phyloP scores from a whole-genome alignment of 2,797 vertebrate species.

The Tachyglossus aculeatus region DNA sequence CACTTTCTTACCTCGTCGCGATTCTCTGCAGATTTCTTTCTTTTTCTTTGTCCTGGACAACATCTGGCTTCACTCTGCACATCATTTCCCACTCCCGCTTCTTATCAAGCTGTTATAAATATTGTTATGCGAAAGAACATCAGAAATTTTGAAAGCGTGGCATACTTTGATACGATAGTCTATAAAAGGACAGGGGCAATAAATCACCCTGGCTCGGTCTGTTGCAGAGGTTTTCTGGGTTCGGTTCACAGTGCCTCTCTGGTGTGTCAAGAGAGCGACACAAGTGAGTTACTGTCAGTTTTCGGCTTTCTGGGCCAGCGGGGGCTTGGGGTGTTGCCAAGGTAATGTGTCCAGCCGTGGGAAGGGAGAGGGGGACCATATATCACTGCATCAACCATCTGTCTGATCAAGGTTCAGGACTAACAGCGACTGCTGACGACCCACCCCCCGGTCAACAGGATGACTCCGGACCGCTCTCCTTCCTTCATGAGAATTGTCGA shows the following conservation, averaged over 20 bases:
- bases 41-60: conserved; percentile 83
- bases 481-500: background rate
- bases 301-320: background rate
- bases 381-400: background rate
- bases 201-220: conserved; percentile 31
- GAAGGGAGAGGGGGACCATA: background rate
- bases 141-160: conserved; percentile 49
- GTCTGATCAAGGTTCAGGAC: background rate
- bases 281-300: background rate
- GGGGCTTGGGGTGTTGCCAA: conserved; percentile 14
- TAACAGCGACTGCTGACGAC: background rate
- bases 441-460: background rate
- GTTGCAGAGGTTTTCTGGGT: background rate
- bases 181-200: conserved; percentile 28
- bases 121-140: conserved; percentile 60
- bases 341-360: background rate
- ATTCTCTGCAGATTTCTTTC: conserved; percentile 89
- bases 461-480: background rate
- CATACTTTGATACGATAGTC: conserved; percentile 23
- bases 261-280: background rate
- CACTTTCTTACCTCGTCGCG: conserved; percentile 87
- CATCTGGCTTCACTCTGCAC: conserved; percentile 89
- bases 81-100: conserved; percentile 92
- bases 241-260: background rate
- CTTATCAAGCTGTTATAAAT: conserved; percentile 82